Conservation (phyloP, 2,888 invertebrate genomes). For the Myopa tessellatipennis region DNA sequence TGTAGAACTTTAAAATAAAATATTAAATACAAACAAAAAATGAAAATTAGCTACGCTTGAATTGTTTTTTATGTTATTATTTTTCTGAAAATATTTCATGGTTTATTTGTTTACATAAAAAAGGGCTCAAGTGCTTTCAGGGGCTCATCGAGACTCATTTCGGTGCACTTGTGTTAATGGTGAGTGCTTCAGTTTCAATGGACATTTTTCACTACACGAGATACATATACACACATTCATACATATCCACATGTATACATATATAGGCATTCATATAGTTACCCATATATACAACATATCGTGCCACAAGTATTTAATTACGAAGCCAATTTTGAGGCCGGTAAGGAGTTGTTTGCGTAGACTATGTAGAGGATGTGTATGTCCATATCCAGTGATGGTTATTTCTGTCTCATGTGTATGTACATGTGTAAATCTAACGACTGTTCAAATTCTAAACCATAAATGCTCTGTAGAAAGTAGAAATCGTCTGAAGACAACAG, state of each 20-base stretch:
- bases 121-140: no score
- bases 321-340: neutral
- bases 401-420: neutral
- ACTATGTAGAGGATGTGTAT: neutral
- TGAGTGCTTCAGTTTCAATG: neutral
- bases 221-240: neutral
- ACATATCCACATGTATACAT: neutral
- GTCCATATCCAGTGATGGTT: no score
- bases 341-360: neutral
- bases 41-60: no score
- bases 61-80: no score
- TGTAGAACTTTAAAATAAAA: no score
- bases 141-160: neutral
- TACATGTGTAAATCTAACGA: neutral
- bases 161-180: conserved; percentile 16
- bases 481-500: no score
- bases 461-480: no score
- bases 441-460: neutral
- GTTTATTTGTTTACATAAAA: no score
- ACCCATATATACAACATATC: no score
- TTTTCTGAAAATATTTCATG: no score
- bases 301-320: conserved; percentile 6
- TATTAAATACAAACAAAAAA: no score
- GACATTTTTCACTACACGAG: neutral
- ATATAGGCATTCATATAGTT: neutral